These are phyloP conservation scores for Drosophila anceps DNA, from an alignment of 2,888 invertebrate species.

Conservation along the genomic window DNA sequence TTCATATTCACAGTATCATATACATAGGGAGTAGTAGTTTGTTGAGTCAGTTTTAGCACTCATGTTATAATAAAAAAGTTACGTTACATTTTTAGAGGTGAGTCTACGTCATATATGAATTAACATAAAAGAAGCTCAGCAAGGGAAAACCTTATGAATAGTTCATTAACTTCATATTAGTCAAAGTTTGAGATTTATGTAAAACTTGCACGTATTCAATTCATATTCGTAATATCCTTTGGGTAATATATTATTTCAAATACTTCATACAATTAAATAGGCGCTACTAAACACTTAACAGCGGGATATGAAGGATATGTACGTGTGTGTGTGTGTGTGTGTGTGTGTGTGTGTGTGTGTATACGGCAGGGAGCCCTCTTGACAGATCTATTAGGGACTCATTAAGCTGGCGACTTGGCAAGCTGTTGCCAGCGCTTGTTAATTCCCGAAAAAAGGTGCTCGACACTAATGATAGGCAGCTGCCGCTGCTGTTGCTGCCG, in stretches of 20 bases:
- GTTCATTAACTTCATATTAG: background rate
- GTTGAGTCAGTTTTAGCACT: background rate
- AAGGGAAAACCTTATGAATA: background rate
- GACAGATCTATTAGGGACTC: constrained; percentile 53
- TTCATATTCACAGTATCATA: no score
- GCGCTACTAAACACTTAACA: constrained; percentile 6
- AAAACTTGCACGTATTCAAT: background rate
- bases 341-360: background rate
- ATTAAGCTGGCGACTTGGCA: constrained; percentile 28
- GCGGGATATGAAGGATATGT: background rate
- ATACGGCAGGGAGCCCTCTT: constrained; percentile 2
- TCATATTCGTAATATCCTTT: background rate
- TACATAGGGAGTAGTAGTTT: background rate
- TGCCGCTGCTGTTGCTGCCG: constrained; percentile 51
- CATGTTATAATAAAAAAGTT: background rate
- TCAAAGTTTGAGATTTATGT: background rate
- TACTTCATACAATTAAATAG: constrained; percentile 6
- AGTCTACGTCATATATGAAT: background rate
- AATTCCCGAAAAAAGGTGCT: constrained; percentile 70
- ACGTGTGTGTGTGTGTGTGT: background rate
- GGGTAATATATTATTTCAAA: background rate
- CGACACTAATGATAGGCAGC: constrained; percentile 59
- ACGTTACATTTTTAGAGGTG: no score
- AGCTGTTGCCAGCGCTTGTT: constrained; percentile 17
- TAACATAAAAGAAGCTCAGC: background rate